Conservation (phyloP, 2,888 invertebrate species). For the Malachius bipustulatus region DNA sequence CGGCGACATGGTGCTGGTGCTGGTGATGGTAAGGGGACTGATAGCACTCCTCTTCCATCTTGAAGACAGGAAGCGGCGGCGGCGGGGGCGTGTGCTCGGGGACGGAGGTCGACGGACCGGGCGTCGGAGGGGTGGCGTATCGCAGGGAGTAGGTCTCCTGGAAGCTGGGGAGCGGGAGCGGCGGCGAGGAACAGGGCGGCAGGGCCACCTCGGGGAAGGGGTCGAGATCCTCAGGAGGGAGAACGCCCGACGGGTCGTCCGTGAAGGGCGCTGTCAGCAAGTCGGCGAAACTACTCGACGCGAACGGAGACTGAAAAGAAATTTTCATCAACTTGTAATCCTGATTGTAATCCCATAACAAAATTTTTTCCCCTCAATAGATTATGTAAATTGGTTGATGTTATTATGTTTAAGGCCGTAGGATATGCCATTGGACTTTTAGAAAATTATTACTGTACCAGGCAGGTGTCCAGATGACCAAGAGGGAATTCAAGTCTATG, state of each 20-base stretch:
- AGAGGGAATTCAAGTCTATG: no score
- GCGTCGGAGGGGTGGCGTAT: conserved; percentile 39
- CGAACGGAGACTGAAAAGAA: conserved; percentile 57
- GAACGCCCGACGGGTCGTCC: conserved; percentile 56
- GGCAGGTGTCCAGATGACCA: no score
- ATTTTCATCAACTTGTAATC: no score
- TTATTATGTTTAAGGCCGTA: no score
- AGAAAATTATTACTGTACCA: no score
- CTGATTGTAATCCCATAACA: no score
- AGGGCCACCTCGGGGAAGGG: conserved; percentile 58
- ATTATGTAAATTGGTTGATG: no score
- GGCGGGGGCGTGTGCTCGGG: conserved; percentile 49
- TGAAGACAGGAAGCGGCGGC: no score
- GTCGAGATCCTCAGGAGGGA: conserved; percentile 55
- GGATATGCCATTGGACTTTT: no score
- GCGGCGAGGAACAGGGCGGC: conserved; percentile 33
- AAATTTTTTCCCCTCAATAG: no score
- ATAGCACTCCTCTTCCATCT: conserved; percentile 81
- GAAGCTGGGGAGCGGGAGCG: conserved; percentile 67
- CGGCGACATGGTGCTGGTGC: conserved; percentile 39
- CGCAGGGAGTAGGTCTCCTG: conserved; percentile 79
- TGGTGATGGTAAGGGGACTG: conserved; percentile 46
- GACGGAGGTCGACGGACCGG: conserved; percentile 20
- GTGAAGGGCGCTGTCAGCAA: conserved; percentile 62
- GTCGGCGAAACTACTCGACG: conserved; percentile 66